Evolutionary conservation across 37 sponge, comb jelly and placozoan species (phyloP), one percentile per base, ranked within the genome.

Genomic region (Amphimedon queenslandica): DNA sequence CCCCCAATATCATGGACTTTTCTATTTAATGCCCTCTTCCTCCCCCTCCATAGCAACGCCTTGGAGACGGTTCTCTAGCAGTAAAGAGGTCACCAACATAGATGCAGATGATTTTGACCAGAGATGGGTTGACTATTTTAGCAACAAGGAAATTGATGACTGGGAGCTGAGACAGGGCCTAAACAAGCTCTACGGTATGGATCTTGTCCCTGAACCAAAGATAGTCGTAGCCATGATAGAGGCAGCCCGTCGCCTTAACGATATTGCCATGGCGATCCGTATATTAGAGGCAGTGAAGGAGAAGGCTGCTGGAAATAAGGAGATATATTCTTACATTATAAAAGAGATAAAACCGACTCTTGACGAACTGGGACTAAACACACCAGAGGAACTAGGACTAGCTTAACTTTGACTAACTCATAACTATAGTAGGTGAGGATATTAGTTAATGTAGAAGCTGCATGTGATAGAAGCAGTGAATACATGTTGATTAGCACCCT

Each of bases 361-460:
- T 41, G 90, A 84, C 10, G 96, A 95, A 37, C 74, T 95, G 13
- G 96, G 96, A 28, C 63, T 95, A n/a, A 73, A 63, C 24, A 92
- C 96, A n/a, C 93, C 93, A 23, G 96, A 95, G 36, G 93, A 95
- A 66, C 80, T 95, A 29, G 96, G 96, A 16, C 56, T 94, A 28
- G 95, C 87, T 31, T 91, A 53, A n/a, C n/a, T n/a, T n/a, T n/a
- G n/a, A n/a, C n/a, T n/a, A n/a, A n/a, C n/a, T n/a, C n/a, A n/a
- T n/a, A n/a, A n/a, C n/a, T n/a, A n/a, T n/a, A n/a, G n/a, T n/a
- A n/a, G n/a, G n/a, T n/a, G n/a, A n/a, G n/a, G n/a, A n/a, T n/a
- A n/a, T n/a, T n/a, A n/a, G n/a, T n/a, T n/a, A n/a, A n/a, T n/a
- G n/a, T n/a, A n/a, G n/a, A n/a, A n/a, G n/a, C n/a, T n/a, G n/a